Conservation (phyloP, 2,888 invertebrate species). For the Anaspis maculata region DNA sequence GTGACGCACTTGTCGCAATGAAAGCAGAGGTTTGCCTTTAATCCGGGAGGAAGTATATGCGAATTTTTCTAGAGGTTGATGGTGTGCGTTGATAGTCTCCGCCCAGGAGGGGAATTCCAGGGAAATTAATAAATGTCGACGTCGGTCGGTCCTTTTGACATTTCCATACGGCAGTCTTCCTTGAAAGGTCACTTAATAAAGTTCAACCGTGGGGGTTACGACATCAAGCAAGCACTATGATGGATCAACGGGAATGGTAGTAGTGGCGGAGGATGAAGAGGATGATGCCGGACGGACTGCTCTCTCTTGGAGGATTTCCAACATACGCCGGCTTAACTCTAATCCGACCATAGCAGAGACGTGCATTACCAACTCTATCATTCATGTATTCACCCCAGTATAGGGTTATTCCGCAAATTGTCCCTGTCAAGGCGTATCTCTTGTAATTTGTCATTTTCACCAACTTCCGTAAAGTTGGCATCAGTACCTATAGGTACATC, state of each 20-base stretch:
- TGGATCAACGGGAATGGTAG: too few relatives aligned
- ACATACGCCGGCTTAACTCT: slow-evolving; percentile 26
- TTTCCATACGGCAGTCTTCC: slow-evolving; percentile 15
- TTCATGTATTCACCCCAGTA: slow-evolving; percentile 38
- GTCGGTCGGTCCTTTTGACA: slow-evolving; percentile 12
- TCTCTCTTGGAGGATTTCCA: too few relatives aligned
- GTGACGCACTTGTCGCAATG: too few relatives aligned
- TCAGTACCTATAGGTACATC: too few relatives aligned
- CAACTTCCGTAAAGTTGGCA: slow-evolving; percentile 13
- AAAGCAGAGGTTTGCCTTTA: too few relatives aligned
- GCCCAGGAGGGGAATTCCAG: too few relatives aligned
- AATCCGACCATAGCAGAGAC: slow-evolving; percentile 31
- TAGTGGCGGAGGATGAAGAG: too few relatives aligned
- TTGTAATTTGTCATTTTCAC: slow-evolving; percentile 35
- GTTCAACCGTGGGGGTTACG: too few relatives aligned
- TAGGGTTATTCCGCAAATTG: slow-evolving; percentile 37
- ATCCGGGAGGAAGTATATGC: too few relatives aligned
- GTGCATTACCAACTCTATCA: slow-evolving; percentile 35
- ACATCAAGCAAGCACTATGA: too few relatives aligned
- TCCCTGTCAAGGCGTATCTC: slow-evolving; percentile 33
- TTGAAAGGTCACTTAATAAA: slow-evolving; percentile 19
- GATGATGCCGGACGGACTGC: slow-evolving; percentile 19
- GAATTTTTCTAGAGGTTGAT: too few relatives aligned
- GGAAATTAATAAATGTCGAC: slow-evolving; percentile 17
- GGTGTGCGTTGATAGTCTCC: too few relatives aligned